Conservation (phyloP, 2,113 vertebrate genomes). For the Columbina picui region DNA sequence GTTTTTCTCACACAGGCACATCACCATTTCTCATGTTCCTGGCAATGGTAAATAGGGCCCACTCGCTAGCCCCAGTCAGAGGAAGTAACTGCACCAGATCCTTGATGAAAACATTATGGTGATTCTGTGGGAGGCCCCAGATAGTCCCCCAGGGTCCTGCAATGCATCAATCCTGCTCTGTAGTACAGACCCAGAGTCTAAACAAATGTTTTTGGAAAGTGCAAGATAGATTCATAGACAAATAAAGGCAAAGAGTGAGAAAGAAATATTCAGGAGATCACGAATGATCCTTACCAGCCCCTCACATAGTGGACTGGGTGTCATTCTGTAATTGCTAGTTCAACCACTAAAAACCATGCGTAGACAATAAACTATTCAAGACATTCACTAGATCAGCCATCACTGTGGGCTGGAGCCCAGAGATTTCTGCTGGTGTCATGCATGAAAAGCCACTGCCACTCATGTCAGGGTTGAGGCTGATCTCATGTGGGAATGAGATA, state of each 20-base stretch:
- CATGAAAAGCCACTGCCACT: neutral
- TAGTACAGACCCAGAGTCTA: neutral
- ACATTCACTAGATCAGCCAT: neutral
- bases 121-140: neutral
- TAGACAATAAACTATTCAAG: neutral
- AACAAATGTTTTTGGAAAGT: neutral
- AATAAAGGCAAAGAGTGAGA: neutral
- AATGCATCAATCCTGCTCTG: neutral
- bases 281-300: neutral
- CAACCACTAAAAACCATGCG: neutral
- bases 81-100: neutral
- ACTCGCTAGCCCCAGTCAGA: neutral
- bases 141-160: neutral
- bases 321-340: neutral
- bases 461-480: neutral
- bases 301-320: fast-evolving
- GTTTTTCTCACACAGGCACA: neutral
- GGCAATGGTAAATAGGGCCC: neutral
- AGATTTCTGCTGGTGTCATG: fast-evolving
- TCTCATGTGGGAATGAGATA: neutral
- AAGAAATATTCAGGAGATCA: neutral
- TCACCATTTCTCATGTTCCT: neutral
- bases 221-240: neutral
- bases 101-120: neutral
- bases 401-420: fast-evolving